Conservation (phyloP, 2,113 vertebrate species). For the Mus spicilegus region DNA sequence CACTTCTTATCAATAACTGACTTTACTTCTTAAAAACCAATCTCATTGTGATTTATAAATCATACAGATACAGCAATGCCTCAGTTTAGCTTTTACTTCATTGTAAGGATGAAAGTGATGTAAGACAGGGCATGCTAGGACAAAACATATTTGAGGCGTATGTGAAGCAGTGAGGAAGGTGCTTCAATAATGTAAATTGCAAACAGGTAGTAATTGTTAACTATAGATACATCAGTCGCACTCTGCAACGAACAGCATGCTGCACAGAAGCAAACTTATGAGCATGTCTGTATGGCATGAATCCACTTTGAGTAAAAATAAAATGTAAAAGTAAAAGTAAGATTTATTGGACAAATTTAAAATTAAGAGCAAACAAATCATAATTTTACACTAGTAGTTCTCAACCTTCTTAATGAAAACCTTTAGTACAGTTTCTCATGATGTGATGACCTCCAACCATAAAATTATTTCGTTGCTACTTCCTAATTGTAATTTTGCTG, state of each 20-base stretch:
- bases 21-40: background rate
- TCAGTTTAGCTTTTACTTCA: background rate
- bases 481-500: background rate
- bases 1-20: background rate
- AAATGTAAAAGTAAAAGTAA: constrained; percentile 12
- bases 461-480: background rate
- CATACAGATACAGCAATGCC: background rate
- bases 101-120: background rate
- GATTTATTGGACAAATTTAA: background rate
- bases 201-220: background rate
- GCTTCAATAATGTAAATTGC: background rate
- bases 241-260: background rate
- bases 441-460: background rate
- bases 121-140: background rate
- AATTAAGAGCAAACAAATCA: background rate
- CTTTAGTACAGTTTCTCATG: background rate
- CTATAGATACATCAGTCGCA: background rate
- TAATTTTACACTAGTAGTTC: background rate
- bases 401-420: background rate
- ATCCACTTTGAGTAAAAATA: background rate
- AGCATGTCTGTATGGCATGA: background rate
- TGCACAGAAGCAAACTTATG: background rate
- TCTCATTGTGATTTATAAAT: background rate
- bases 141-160: background rate
- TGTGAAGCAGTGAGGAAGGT: background rate